A percentile compares a stretch with the other conserved stretches of the same genome.
phyloP scores from a whole-genome alignment of 2,113 vertebrate genomes.

The Eleginops maclovinus region DNA sequence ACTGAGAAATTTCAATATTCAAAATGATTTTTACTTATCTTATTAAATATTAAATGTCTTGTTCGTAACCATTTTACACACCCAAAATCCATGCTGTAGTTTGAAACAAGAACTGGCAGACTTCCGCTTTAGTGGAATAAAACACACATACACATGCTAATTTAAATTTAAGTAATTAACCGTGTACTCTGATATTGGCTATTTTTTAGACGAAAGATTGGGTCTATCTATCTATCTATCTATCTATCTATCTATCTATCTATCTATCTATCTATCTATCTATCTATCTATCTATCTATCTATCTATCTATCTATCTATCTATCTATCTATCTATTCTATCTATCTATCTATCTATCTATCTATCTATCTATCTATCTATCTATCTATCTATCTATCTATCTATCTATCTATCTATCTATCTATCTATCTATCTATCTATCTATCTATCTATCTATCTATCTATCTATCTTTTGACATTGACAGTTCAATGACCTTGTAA shows the following conservation, averaged over 20 bases:
- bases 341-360: background rate
- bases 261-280: background rate
- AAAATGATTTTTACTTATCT: background rate
- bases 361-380: background rate
- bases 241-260: background rate
- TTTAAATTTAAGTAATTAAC: background rate
- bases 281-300: background rate
- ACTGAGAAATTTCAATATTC: background rate
- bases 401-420: slow-evolving; percentile 5
- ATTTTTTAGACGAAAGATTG: no score
- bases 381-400: background rate
- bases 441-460: background rate
- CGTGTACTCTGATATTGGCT: no score
- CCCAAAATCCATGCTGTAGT: background rate
- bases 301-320: background rate
- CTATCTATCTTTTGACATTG: slow-evolving; percentile 8
- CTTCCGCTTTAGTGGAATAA: background rate
- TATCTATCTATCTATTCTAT: background rate
- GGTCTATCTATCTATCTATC: background rate
- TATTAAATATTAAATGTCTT: background rate
- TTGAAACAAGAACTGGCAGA: background rate
- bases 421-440: background rate
- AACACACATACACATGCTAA: background rate
- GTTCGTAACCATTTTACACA: background rate
- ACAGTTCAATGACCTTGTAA: slow-evolving; percentile 44